Base-by-base conservation (phyloP, 2,797 vertebrate species). In the Platyrinchus mystaceus region DNA sequence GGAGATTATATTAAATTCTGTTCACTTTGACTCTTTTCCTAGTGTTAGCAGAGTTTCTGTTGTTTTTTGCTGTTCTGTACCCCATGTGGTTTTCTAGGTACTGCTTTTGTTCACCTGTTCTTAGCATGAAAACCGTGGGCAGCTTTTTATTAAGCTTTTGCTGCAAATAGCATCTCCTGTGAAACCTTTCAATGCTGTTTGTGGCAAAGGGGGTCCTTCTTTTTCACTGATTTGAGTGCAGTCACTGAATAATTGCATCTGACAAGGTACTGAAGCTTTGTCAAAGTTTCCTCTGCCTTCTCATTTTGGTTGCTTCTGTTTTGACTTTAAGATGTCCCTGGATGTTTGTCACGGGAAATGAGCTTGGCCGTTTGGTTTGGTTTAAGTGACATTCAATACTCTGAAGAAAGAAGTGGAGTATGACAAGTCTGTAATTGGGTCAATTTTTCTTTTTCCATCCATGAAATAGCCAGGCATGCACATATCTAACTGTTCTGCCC, bases 301-400 rank as follows among this genome's bases (percentile, higher is more conserved):
- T 85, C 63, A 73, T 87, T 79, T 89, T 37, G 59, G 53, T 91
- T 96, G 94, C 93, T 97, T 96, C 91, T 94, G 94, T 89, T 97
- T 96, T 95, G 88, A 96, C 78, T 97, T 96, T 55, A 93, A 69
- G 87, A 95, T 68, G 73, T 85, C 81, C 80, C 84, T 79, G 75
- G 89, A 78, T 92, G 59, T 96, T 95, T 93, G 93, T 96, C 94
- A 95, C 1, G 11, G 78, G 93, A 96, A 90, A 78, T 69, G 68
- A 93, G 78, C 82, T 68, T 83, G 82, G 76, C 90, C 95, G 63
- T 90, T 85, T 92, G 83, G 78, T 96, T 70, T 93, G 66, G 37
- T 94, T 88, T 93, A 94, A 75, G 75, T 81, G 86, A 89, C 83
- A 88, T 92, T 93, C 53, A 88, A 85, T 94, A 79, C 63, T 62